Evolutionary conservation across 2,888 invertebrate species (phyloP), one percentile per base, ranked within the genome.

Genomic region (Eubasilissa splendida): DNA sequence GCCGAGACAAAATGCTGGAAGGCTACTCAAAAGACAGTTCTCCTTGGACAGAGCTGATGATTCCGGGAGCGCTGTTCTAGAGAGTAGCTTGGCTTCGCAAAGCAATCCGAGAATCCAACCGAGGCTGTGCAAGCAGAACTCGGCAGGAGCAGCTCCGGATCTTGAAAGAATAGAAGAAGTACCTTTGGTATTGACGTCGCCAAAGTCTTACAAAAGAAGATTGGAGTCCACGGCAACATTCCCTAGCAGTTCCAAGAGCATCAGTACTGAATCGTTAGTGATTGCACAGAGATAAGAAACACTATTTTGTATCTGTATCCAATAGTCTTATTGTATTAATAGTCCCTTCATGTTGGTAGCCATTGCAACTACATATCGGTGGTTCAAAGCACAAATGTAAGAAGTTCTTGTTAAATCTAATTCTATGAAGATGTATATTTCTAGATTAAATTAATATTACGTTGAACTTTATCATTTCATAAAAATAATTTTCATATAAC

Each of bases 41-140:
- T 93, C 93, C 85, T 87, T 93, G 77, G 93, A 93, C 85, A 89
- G 92, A 73, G 90, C 92, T 2, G 92, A 92, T 83, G 92, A 92
- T 83, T 87, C 88, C 85, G 84, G 86, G 76, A 82, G 85, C 66
- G 84, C 85, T 66, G 78, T 84, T 2, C 83, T 82, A 0, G 83
- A 84, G 53, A 84, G 85, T 85, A 86, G 89, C 85, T 85, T 89
- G 86, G 83, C 83, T 11, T 56, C 81, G 4, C 77, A 83, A 33
- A 81, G 77, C 4, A 59, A 66, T 4, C 76, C 77, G 9, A 81
- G 83, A 53, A 33, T 79, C 42, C 84, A 84, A 78, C 88, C 88
- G 50, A 87, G 90, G 82, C 86, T 93, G 71, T 91, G 89, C 87
- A 93, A 93, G 85, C 93, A 93, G 85, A 92, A 92, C 85, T 92